Percentiles rank a stretch among this genome's conserved stretches.
phyloP scores from a whole-genome alignment of 1,140 invertebrate species.

The Pachyrhynchus sulphureomaculatus region DNA sequence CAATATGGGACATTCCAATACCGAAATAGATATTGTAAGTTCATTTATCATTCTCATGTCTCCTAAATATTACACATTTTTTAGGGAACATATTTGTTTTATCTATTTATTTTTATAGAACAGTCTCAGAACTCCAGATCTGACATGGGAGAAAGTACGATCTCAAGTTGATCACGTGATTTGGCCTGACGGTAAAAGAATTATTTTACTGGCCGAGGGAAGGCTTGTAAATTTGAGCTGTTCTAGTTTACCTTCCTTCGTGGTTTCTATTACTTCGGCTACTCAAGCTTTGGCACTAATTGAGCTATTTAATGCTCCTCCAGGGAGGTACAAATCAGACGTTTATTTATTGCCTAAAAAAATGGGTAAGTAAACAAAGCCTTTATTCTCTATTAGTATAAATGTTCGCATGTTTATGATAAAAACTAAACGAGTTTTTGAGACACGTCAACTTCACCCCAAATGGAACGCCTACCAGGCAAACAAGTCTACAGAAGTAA shows the following conservation, averaged over 20 bases:
- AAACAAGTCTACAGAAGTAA: no score
- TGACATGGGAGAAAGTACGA: constrained; percentile 96
- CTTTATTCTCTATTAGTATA: neutral
- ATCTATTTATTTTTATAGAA: constrained; percentile 62
- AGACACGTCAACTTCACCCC: no score
- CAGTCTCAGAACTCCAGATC: constrained; percentile 86
- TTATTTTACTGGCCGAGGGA: constrained; percentile 92
- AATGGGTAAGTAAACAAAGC: constrained; percentile 71
- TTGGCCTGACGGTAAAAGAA: constrained; percentile 90
- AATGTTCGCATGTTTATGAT: no score
- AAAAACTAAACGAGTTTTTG: no score
- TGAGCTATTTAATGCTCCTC: constrained; percentile 93
- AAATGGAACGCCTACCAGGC: no score
- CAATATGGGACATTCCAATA: constrained; percentile 98
- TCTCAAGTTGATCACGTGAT: constrained; percentile 97
- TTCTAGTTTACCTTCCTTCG: constrained; percentile 96
- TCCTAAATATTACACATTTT: neutral
- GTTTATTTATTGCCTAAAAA: constrained; percentile 98
- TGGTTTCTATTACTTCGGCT: constrained; percentile 92
- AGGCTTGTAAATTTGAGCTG: constrained; percentile 94
- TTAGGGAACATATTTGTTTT: neutral
- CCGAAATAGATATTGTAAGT: constrained; percentile 94
- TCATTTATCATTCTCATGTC: no score
- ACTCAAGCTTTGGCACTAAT: constrained; percentile 95
- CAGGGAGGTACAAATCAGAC: constrained; percentile 92